Evolutionary conservation across 2,888 invertebrate species (phyloP).

Genomic region (Cynaeus angustus): DNA sequence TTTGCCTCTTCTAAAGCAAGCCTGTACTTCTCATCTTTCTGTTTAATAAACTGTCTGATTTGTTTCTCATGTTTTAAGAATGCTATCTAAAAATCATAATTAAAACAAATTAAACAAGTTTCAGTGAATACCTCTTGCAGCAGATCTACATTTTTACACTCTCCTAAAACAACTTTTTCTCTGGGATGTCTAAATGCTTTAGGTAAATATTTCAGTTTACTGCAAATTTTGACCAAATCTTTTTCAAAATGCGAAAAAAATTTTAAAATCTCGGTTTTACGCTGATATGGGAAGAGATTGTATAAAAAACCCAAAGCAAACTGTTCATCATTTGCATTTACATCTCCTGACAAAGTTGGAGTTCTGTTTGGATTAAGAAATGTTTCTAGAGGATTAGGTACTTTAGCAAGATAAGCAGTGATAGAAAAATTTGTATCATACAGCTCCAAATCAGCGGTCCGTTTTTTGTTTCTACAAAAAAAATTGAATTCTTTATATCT

Average conservation of each 20-base stretch:
- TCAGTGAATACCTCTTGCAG: slow-evolving; percentile 63
- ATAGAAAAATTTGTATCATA: slow-evolving; percentile 20
- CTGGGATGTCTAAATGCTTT: slow-evolving; percentile 57
- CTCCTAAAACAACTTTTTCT: slow-evolving; percentile 35
- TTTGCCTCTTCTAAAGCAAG: slow-evolving; percentile 65
- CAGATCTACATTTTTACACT: slow-evolving; percentile 62
- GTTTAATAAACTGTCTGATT: slow-evolving; percentile 53
- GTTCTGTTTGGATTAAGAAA: slow-evolving; percentile 12
- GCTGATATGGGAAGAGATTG: slow-evolving; percentile 61
- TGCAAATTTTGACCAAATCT: slow-evolving; percentile 61
- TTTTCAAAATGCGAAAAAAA: slow-evolving; percentile 59
- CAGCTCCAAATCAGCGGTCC: not conserved
- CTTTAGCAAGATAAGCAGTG: not conserved
- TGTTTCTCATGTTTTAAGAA: slow-evolving; percentile 31
- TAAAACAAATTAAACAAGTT: not conserved
- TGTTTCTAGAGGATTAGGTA: slow-evolving; percentile 23
- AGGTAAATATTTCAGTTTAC: slow-evolving; percentile 59
- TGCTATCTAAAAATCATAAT: slow-evolving; percentile 16
- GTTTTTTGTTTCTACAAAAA: slow-evolving; percentile 16
- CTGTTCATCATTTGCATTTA: not conserved
- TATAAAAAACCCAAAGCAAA: slow-evolving; percentile 52
- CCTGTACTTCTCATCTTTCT: slow-evolving; percentile 63
- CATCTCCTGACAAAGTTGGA: not conserved
- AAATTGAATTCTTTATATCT: not conserved
- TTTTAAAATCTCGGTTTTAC: slow-evolving; percentile 60